Evolutionary conservation across 2,797 vertebrate species (phyloP), one percentile per base, ranked within the genome.

Genomic region (Sardinella longiceps): DNA sequence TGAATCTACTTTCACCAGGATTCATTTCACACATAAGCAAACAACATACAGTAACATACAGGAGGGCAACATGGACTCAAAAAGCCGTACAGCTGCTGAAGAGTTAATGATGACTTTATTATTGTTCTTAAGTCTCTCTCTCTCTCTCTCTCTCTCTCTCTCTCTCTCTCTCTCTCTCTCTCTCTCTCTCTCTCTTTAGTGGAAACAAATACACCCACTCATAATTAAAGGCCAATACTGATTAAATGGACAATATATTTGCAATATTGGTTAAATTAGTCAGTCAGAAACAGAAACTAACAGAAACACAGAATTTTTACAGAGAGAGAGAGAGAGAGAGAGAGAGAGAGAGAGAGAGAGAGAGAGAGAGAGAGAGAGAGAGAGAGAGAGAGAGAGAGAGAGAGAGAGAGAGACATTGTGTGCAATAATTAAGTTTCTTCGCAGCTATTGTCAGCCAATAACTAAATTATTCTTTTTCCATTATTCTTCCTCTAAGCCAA

Each of bases 381-480:
- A n/a, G n/a, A n/a, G n/a, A n/a, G n/a, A n/a, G n/a, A n/a, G n/a
- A n/a, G n/a, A n/a, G n/a, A n/a, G n/a, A n/a, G n/a, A n/a, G n/a
- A n/a, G n/a, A n/a, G n/a, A n/a, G n/a, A n/a, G n/a, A n/a, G n/a
- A n/a, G n/a, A n/a, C n/a, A n/a, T n/a, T n/a, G n/a, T n/a, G 15
- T 12, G 53, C 53, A 56, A 7, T 74, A 74, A 74, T 74, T 74
- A 15, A 74, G 66, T 74, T 37, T 14, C 66, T 74, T 74, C 30
- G 20, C 30, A 5, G 30, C 66, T 5, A 12, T 74, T 74, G 66
- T 74, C 30, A 37, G 66, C 5, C 12, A 74, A 74, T 15, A 37
- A 74, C 30, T 20, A 39, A 39, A 74, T 37, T 39, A 37, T 74
- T 74, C 66, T 33, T 28, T 37, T 74, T 18, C 14, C 33, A 4